Conservation (phyloP, 2,797 vertebrate species). For the Sebastes melanostomus region DNA sequence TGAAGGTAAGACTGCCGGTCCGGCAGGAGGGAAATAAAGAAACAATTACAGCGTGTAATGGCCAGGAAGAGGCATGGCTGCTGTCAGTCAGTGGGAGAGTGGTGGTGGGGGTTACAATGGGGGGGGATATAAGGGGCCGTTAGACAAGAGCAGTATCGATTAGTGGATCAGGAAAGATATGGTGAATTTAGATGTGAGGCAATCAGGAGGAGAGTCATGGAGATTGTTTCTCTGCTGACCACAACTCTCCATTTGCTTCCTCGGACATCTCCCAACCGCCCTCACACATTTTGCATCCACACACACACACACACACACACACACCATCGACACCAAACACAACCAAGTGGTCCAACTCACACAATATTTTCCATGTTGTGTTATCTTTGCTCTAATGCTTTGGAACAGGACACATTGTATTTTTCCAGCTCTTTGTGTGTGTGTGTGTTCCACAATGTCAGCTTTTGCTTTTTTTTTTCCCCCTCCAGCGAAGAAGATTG, state of each 20-base stretch:
- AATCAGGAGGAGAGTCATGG: conserved; percentile 62
- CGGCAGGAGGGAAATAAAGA: conserved; percentile 64
- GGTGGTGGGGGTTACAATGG: conserved; percentile 4
- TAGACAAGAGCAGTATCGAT: conserved; percentile 72
- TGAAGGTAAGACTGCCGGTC: conserved; percentile 26
- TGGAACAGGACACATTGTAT: conserved; percentile 1
- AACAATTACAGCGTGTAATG: conserved; percentile 76
- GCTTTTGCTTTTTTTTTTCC: neutral
- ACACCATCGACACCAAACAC: neutral
- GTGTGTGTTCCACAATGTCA: conserved; percentile 4
- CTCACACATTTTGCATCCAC: neutral
- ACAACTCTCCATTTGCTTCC: conserved; percentile 13
- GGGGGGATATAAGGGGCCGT: conserved; percentile 25
- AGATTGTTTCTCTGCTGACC: conserved; percentile 58
- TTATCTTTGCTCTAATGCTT: conserved; percentile 18
- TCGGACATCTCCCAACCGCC: neutral
- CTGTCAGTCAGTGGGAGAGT: conserved; percentile 55
- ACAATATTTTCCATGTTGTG: neutral
- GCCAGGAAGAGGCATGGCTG: conserved; percentile 63
- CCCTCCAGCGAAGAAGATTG: conserved; percentile 1
- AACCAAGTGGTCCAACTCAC: neutral
- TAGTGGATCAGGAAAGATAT: conserved; percentile 54
- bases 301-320: neutral
- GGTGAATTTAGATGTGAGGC: conserved; percentile 57
- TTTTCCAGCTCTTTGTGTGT: conserved; percentile 17